Evolutionary conservation across 2,797 vertebrate species (phyloP).

Genomic region (Microctenopoma lineatum): DNA sequence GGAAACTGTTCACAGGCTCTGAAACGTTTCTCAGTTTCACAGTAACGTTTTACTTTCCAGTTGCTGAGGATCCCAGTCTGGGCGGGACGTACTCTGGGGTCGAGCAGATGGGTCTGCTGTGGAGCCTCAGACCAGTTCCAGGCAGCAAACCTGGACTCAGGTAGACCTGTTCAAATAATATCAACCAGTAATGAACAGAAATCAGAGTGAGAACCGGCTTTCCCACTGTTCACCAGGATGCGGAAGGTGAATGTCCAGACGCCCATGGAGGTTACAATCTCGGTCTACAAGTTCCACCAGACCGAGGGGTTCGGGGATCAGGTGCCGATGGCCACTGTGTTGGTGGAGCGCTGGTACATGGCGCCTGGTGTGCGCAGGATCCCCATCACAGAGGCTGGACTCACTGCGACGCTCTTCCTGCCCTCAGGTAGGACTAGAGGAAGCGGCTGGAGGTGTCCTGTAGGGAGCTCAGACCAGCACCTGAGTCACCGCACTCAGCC

Average conservation of each 20-base stretch:
- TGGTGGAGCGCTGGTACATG: conserved; percentile 79
- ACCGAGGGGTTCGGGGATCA: conserved; percentile 60
- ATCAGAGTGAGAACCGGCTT: not conserved
- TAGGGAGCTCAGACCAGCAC: not conserved
- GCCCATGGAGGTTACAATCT: conserved; percentile 72
- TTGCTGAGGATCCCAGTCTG: conserved; percentile 71
- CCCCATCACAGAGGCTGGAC: conserved; percentile 59
- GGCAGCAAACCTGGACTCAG: conserved; percentile 78
- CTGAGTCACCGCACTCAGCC: too few relatives aligned
- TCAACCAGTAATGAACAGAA: fast-evolving
- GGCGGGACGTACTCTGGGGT: conserved; percentile 80
- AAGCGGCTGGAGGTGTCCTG: not conserved
- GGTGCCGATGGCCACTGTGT: conserved; percentile 50
- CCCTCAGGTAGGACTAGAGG: conserved; percentile 72
- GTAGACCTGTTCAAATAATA: conserved; percentile 35
- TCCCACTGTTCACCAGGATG: conserved; percentile 56
- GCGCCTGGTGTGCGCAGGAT: conserved; percentile 73
- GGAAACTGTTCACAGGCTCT: not conserved
- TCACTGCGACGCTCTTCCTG: conserved; percentile 78
- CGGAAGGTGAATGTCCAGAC: conserved; percentile 71
- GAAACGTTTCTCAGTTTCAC: too few relatives aligned
- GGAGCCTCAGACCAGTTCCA: conserved; percentile 81
- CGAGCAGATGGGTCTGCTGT: conserved; percentile 82
- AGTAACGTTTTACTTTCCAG: conserved; percentile 45
- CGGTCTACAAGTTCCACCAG: conserved; percentile 68